Percentiles rank a stretch among this genome's conserved stretches.
Conservation (phyloP, 2,113 vertebrate species). For the Crotophaga sulcirostris region DNA sequence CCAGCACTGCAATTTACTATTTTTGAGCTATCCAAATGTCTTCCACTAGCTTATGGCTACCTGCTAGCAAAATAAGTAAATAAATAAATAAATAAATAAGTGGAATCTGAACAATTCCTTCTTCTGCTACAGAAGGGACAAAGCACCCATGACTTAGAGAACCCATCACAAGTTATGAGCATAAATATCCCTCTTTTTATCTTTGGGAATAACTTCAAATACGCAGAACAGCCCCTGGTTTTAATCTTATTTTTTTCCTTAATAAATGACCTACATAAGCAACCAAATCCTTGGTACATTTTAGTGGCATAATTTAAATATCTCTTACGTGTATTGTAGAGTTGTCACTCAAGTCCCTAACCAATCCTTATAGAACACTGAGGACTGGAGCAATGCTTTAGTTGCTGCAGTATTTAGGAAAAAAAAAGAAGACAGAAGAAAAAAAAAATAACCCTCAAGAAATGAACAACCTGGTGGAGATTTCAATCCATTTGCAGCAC, state of each 20-base stretch:
- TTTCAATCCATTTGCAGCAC: constrained; percentile 61
- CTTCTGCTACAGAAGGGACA: background rate
- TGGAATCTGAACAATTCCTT: background rate
- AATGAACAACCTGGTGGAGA: constrained; percentile 67
- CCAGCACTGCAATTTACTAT: background rate
- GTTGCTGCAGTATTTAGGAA: background rate
- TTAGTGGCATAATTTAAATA: constrained; percentile 36
- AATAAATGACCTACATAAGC: constrained; percentile 49
- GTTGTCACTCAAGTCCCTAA: background rate
- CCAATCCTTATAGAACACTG: background rate
- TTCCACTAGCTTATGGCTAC: background rate
- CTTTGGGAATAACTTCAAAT: constrained; percentile 25
- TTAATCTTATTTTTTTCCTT: constrained; percentile 34
- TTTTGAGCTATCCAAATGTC: background rate
- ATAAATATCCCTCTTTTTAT: constrained; percentile 20
- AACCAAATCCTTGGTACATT: constrained; percentile 8
- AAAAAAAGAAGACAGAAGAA: background rate
- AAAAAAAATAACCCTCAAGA: background rate
- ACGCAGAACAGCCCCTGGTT: background rate
- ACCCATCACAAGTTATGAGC: constrained; percentile 32
- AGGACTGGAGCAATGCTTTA: background rate
- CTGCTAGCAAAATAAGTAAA: background rate
- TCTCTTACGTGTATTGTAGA: background rate
- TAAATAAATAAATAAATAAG: background rate
- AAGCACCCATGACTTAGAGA: constrained; percentile 2